Base-by-base conservation (phyloP, 2,888 invertebrate genomes). In the Athalia cordata region DNA sequence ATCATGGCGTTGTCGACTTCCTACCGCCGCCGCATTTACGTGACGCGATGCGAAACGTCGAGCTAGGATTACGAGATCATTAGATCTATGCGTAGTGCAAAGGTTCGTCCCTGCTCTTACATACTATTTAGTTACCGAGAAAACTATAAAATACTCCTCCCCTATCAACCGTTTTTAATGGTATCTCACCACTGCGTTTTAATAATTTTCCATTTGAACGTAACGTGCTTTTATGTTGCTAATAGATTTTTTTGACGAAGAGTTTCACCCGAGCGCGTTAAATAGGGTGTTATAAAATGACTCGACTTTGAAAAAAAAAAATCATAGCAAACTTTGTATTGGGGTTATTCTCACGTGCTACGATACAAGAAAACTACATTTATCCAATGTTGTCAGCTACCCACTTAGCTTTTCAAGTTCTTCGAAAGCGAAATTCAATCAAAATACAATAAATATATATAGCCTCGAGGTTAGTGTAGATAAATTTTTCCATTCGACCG, bases 361-460 rank as follows among this genome's bases (percentile, higher is more conserved):
- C 52, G 68, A 55, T 68, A 68, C 68, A 68, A 55, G 68, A 47
- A 68, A 68, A 55, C 55, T 52, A 43, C 68, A 68, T 68, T 68
- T 52, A 55, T 29, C 68, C 68, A 50, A 11, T 52, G 6, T 29
- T 55, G 15, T 55, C 43, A 15, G 8, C 50, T 29, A 29, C 11
- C 67, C 67, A 52, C 67, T 9, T 15, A 9, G 11, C 29, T 43
- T 29, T 68, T 5, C 9, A 11, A 68, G 55, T 7, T 50, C 29
- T 55, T 52, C 55, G 68, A 68, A 43, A 50, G 52, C 68, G 29
- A 50, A 55, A 55, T 55, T 68, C 68, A 68, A 68, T 68, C 68
- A 68, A 55, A 68, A 52, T n/a, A 9, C 29, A 68, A 55, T 68
- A 55, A 55, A 29, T 29, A 2, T 29, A 29, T 43, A 15, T 55